Conservation (phyloP, 2,797 vertebrate species). For the Chelon auratus region DNA sequence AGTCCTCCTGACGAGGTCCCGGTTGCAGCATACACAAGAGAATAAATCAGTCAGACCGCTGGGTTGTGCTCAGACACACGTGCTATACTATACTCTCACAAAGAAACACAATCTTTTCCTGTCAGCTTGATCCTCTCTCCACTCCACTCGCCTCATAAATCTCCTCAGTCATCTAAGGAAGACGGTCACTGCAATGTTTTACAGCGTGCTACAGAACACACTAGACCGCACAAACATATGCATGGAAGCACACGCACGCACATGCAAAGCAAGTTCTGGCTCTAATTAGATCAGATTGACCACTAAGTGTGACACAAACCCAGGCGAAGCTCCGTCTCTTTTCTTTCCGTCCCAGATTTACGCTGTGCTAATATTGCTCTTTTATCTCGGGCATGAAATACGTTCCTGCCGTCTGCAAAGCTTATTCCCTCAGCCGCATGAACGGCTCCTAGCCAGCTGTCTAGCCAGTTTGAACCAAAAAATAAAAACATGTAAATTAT, state of each 20-base stretch:
- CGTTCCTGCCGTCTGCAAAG: conserved; percentile 24
- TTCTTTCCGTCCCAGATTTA: conserved; percentile 35
- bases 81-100: neutral
- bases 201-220: conserved; percentile 27
- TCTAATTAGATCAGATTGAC: conserved; percentile 47
- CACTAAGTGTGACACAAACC: conserved; percentile 47
- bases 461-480: conserved; percentile 27
- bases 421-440: conserved; percentile 10
- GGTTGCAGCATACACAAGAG: conserved; percentile 1
- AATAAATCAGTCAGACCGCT: neutral
- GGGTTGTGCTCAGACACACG: conserved; percentile 15
- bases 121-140: conserved; percentile 48
- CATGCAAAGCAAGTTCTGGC: conserved; percentile 35
- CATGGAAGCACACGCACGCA: neutral
- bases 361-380: conserved; percentile 23
- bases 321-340: conserved; percentile 21
- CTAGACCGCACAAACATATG: conserved; percentile 1
- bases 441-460: conserved; percentile 6
- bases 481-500: conserved; percentile 30
- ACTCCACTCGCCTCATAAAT: conserved; percentile 50
- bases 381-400: conserved; percentile 47
- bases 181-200: conserved; percentile 37
- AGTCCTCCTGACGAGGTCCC: too few species aligned
- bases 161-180: conserved; percentile 27
- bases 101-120: conserved; percentile 20